These are phyloP conservation scores for Grammomys surdaster DNA, from an alignment of 2,113 vertebrate species.

Conservation along the genomic window DNA sequence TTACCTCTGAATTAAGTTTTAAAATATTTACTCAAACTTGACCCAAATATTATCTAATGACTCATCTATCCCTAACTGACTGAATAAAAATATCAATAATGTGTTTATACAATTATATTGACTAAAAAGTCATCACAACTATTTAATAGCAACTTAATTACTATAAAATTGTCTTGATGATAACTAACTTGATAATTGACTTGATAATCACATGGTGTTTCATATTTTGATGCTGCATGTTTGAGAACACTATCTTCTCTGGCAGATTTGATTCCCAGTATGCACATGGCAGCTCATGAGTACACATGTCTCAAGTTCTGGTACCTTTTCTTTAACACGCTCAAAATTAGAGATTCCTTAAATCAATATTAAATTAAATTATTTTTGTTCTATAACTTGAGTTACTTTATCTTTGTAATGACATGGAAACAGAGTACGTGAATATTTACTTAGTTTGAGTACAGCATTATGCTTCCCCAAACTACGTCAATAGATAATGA, in stretches of 20 bases:
- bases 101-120: not conserved
- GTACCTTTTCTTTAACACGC: not conserved
- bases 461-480: not conserved
- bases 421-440: not conserved
- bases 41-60: not conserved
- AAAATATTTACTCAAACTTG: slow-evolving; percentile 5
- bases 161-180: too few species aligned
- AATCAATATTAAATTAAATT: not conserved
- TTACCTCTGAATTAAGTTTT: not conserved
- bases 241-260: not conserved
- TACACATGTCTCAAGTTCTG: not conserved
- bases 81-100: not conserved
- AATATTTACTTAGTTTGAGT: not conserved
- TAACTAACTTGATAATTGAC: not conserved
- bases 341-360: not conserved
- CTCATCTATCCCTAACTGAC: not conserved
- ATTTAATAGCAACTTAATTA: not conserved
- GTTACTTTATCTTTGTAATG: not conserved
- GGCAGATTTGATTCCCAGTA: not conserved
- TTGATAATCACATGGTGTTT: not conserved
- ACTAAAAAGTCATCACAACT: not conserved
- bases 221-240: not conserved
- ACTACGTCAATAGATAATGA: not conserved
- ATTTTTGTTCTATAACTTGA: not conserved
- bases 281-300: not conserved